Conservation (phyloP, 2,113 vertebrate species). For the Halcyon senegalensis region DNA sequence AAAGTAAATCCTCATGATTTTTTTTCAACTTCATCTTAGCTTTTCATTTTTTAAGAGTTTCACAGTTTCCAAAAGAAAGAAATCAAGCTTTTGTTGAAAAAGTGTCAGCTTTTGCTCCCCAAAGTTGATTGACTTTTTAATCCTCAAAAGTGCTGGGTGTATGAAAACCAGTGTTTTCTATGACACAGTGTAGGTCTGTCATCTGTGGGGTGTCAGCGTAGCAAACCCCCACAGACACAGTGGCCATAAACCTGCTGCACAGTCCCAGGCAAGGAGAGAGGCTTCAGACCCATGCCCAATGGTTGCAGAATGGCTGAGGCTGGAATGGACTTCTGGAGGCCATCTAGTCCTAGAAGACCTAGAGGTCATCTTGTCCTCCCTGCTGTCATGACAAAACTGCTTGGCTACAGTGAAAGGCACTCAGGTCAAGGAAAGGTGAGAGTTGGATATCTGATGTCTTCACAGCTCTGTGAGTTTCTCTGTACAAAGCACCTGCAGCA, state of each 20-base stretch:
- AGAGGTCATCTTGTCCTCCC: background rate
- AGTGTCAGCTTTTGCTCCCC: background rate
- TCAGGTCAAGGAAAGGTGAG: background rate
- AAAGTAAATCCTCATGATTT: background rate
- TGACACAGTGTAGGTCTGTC: background rate
- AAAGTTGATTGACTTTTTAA: background rate
- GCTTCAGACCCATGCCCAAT: background rate
- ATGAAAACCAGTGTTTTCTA: background rate
- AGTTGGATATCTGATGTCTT: background rate
- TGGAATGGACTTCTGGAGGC: background rate
- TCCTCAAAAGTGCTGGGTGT: background rate
- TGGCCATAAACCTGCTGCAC: background rate
- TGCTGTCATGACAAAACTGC: background rate
- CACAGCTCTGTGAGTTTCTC: background rate
- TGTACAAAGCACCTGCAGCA: background rate
- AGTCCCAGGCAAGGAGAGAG: accelerated
- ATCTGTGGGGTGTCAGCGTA: background rate
- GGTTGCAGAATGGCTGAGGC: background rate
- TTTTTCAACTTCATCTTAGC: background rate
- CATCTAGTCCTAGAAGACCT: background rate
- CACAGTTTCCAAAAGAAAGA: background rate
- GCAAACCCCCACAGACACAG: accelerated
- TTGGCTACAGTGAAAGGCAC: accelerated
- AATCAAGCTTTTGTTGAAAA: background rate
- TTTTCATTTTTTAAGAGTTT: background rate